A percentile compares a stretch with the other conserved stretches of the same genome.
These are phyloP conservation scores for Platycnemis pennipes DNA, from an alignment of 2,888 invertebrate genomes.

Conservation along the genomic window DNA sequence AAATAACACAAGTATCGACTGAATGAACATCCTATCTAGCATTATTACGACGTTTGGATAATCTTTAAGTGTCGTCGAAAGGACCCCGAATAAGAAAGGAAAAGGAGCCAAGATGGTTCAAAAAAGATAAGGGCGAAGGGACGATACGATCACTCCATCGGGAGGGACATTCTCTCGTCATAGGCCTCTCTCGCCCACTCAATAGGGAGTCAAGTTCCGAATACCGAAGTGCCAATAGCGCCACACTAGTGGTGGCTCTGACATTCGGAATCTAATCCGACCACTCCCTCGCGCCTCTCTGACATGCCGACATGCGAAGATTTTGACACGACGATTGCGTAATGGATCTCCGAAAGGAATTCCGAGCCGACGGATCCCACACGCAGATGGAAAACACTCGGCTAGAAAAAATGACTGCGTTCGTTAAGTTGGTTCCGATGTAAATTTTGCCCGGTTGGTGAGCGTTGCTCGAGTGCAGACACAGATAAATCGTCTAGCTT, in stretches of 20 bases:
- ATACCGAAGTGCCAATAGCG: not conserved
- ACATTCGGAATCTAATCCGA: not conserved
- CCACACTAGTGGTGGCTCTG: not conserved
- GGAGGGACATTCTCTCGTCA: not conserved
- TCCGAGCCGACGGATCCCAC: not conserved
- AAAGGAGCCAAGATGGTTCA: no score
- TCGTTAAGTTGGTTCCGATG: no score
- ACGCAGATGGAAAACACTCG: not conserved
- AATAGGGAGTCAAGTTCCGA: not conserved
- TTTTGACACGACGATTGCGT: not conserved
- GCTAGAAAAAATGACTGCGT: no score
- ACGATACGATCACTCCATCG: not conserved
- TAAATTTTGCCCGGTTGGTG: no score
- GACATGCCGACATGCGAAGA: not conserved
- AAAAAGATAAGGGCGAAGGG: not conserved
- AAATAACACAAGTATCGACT: no score
- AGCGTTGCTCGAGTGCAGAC: no score
- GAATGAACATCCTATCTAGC: no score
- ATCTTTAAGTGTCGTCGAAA: no score
- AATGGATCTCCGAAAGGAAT: not conserved
- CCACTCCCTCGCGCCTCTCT: not conserved
- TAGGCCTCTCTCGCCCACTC: not conserved
- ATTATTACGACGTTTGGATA: no score
- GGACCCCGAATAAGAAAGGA: no score
- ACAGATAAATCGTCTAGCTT: no score